A percentile compares a stretch with the other conserved stretches of the same genome.
Conservation (phyloP, 2,888 invertebrate species). For the Laothoe populi region DNA sequence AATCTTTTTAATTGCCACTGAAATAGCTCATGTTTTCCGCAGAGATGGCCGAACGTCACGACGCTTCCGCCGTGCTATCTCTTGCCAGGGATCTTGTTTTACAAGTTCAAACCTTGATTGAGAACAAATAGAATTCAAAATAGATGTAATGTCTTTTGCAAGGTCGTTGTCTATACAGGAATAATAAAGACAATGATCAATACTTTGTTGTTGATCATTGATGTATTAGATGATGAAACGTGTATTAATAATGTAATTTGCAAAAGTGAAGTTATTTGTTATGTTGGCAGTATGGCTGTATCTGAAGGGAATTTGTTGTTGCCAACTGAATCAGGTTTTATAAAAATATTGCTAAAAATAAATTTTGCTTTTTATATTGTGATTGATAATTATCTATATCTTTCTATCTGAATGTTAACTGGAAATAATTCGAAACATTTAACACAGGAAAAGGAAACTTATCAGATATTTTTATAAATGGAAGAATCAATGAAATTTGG, state of each 20-base stretch:
- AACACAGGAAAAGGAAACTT: too few relatives aligned
- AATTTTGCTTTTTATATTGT: too few relatives aligned
- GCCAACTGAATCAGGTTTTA: not conserved
- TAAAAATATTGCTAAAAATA: not conserved
- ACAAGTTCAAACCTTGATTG: conserved; percentile 95
- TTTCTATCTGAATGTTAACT: too few relatives aligned
- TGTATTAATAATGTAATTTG: conserved; percentile 9
- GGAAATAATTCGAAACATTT: too few relatives aligned
- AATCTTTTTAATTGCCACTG: conserved; percentile 26
- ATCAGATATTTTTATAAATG: too few relatives aligned
- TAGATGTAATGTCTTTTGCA: conserved; percentile 28
- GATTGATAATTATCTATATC: too few relatives aligned
- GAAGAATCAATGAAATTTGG: too few relatives aligned
- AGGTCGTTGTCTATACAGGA: conserved; percentile 24
- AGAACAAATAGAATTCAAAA: conserved; percentile 89
- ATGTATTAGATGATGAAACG: conserved; percentile 13
- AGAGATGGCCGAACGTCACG: conserved; percentile 99
- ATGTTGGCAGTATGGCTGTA: conserved; percentile 3
- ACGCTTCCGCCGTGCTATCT: conserved; percentile 92
- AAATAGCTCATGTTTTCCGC: conserved; percentile 55
- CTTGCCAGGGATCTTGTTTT: conserved; percentile 94
- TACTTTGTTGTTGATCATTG: conserved; percentile 23
- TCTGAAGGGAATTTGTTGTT: not conserved
- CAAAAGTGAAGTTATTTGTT: conserved; percentile 9
- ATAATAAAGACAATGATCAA: conserved; percentile 27